Base-by-base conservation (phyloP, 2,113 vertebrate genomes). In the Pogonocichla stellata region DNA sequence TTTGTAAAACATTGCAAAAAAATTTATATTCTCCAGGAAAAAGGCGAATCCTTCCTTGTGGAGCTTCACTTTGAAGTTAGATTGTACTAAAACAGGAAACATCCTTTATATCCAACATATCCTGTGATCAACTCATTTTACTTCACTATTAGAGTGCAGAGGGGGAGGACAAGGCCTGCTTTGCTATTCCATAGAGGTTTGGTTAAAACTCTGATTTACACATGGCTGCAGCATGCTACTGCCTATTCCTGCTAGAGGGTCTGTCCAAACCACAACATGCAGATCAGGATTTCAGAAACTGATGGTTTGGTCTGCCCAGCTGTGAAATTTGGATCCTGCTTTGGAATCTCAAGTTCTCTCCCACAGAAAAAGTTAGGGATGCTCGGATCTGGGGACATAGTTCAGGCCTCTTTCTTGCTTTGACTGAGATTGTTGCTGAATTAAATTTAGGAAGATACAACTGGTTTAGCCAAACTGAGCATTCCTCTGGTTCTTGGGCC, bases 201-300 rank as follows among this genome's bases (percentile, higher is more conserved):
- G 0, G 50, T 81, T 96, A 96, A 74, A 96, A 83, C 25, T 47
- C 25, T 86, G 77, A 77, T 93, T 80, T 92, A 86, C 75, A 83
- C 82, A 90, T 69, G 77, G 67, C 88, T 89, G 43, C 47, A 72
- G 80, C 74, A 47, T 72, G 48, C 66, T 96, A 56, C 71, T 0
- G 71, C 81, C 61, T 80, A 33, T 36, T 96, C 50, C 79, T 93
- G 71, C 79, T 92, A 36, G 33, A 65, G 38, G 64, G 51, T 79
- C 93, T 96, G 79, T 96, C 92, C 90, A 96, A 97, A 93, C 93
- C 90, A 95, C 93, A 96, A 66, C 81, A 96, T 54, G 73, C 60
- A 93, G 84, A 95, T 91, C 75, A 85, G 85, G 67, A 92, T 93
- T 95, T 96, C 89, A 91, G 91, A 86, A 77, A 45, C 38, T 56